Evolutionary conservation across 2,888 invertebrate species (phyloP), one percentile per base, ranked within the genome.

Genomic region (Drosophila paramelanica): DNA sequence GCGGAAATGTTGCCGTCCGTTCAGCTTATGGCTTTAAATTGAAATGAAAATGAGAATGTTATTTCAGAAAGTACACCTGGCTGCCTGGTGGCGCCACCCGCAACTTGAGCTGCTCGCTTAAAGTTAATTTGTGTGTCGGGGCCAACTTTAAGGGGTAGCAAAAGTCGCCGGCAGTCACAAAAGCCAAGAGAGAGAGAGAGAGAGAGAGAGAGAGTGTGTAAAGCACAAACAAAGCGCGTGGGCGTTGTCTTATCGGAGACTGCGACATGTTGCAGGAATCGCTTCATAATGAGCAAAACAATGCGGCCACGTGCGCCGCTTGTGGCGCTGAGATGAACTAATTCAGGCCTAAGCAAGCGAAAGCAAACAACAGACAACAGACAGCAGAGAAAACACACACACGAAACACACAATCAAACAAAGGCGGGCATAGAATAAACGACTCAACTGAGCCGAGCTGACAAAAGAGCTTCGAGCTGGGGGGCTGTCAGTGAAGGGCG

Each of bases 61-160:
- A 73, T 76, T 78, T 73, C 55, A 76, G 78, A 71, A 82, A 70
- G 74, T 78, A 83, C 83, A 86, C 80, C 80, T 78, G 83, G 39
- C 41, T 47, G 23, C 10, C 36, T 13, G 4, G 10, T 39, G 52
- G 42, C 55, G 20, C 14, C 42, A 36, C 3, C 20, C 47, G n/a
- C 50, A 56, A 49, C 70, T 67, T 41, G 59, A 42, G 58, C 53
- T 43, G 61, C 64, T 66, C 71, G 69, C 47, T 64, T 71, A 47
- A 68, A 75, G 41, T 75, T 75, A 60, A 82, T 73, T 67, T 72
- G 70, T 56, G 73, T 68, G 17, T 85, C 41, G 14, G 75, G 85
- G 82, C 59, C 82, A 80, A 64, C 66, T 82, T 85, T 77, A 68
- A 75, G 77, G 61, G 43, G 31, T 62, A 47, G 25, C 47, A 49